phyloP scores from a whole-genome alignment of 2,888 invertebrate species.

The Nephrotoma appendiculata region DNA sequence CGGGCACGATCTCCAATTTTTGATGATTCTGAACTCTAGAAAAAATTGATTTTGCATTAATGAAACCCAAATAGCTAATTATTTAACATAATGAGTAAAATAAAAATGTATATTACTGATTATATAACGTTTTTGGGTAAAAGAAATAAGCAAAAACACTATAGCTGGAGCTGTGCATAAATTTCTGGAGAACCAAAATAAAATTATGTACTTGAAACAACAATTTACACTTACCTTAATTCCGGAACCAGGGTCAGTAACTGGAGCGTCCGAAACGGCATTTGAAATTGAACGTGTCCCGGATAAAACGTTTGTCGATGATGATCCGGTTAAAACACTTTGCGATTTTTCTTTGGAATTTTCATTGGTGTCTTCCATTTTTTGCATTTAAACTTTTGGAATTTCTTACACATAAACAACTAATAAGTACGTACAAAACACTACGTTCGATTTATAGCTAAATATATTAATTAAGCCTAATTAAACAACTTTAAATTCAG shows the following conservation, averaged over 20 bases:
- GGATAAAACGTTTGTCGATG: background rate
- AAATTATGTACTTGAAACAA: background rate
- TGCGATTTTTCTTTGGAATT: background rate
- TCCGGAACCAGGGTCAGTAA: conserved; percentile 59
- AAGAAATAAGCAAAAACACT: background rate
- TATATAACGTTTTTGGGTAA: background rate
- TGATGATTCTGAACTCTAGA: background rate
- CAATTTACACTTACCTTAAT: conserved; percentile 32
- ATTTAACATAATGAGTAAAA: background rate
- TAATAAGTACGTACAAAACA: background rate
- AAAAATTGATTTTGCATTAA: background rate
- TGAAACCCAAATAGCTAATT: background rate
- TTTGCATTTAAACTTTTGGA: background rate
- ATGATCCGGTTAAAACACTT: background rate
- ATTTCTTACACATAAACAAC: background rate
- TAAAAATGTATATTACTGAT: background rate
- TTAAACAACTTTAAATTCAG: background rate
- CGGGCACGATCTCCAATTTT: background rate
- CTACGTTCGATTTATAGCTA: background rate
- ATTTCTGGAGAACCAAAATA: background rate
- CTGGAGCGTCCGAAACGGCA: conserved; percentile 54
- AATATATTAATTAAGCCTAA: background rate
- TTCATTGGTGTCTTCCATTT: background rate
- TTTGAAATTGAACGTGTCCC: conserved; percentile 28
- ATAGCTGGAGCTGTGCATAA: background rate